Percentiles rank a stretch among this genome's conserved stretches.
Conservation (phyloP, 1,140 invertebrate genomes). For the Oryctes rhinoceros region DNA sequence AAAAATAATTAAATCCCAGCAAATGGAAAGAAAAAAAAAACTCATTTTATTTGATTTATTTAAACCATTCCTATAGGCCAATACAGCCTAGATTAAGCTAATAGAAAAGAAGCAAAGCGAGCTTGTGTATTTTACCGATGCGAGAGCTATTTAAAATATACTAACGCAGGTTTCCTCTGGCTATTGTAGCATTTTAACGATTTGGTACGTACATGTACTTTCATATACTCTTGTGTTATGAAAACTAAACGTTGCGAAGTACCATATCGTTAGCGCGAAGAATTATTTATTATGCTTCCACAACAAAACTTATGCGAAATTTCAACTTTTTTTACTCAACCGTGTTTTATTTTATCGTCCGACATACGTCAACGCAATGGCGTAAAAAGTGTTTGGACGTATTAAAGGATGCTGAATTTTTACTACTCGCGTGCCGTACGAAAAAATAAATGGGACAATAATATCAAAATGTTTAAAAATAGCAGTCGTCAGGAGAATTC, state of each 20-base stretch:
- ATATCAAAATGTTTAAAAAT: neutral
- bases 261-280: neutral
- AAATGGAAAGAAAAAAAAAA: too few species aligned
- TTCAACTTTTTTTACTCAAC: neutral
- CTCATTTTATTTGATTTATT: neutral
- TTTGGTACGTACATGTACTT: neutral
- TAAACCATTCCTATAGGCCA: neutral
- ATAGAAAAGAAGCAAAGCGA: neutral
- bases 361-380: conserved; percentile 14
- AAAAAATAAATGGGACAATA: neutral
- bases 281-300: neutral
- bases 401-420: neutral
- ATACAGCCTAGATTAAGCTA: neutral
- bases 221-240: neutral
- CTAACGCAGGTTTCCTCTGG: neutral
- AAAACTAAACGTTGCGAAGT: neutral
- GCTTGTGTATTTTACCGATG: neutral
- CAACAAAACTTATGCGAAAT: neutral
- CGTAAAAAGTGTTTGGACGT: neutral
- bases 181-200: neutral
- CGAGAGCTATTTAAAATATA: neutral
- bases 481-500: too few species aligned
- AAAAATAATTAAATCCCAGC: too few species aligned
- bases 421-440: neutral
- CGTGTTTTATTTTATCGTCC: neutral